phyloP scores from a whole-genome alignment of 2,113 vertebrate genomes.

The Panthera leo region DNA sequence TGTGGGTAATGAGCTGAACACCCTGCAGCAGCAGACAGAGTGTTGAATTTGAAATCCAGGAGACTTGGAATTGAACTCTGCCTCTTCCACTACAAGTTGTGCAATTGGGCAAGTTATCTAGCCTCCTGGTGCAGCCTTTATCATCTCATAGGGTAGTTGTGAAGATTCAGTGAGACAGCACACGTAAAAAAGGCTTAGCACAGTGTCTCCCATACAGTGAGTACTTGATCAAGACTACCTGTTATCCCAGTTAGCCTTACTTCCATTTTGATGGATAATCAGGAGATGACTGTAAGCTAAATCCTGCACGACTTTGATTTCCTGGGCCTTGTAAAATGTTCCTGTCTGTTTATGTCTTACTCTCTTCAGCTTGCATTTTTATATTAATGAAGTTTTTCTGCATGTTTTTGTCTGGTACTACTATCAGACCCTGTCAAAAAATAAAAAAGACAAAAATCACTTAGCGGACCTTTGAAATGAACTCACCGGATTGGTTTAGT shows the following conservation, averaged over 20 bases:
- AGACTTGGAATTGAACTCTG: neutral
- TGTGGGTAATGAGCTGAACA: neutral
- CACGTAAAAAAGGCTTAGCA: neutral
- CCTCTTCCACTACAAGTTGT: neutral
- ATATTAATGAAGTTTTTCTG: slow-evolving; percentile 82
- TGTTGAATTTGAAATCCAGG: neutral
- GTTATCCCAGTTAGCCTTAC: neutral
- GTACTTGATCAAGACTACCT: neutral
- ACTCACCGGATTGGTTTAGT: slow-evolving; percentile 5
- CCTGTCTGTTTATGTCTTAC: slow-evolving; percentile 61
- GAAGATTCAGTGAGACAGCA: neutral
- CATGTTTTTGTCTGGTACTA: slow-evolving; percentile 86
- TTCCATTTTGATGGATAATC: slow-evolving; percentile 52
- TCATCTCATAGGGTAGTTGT: neutral
- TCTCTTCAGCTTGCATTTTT: slow-evolving; percentile 81
- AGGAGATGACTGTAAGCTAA: slow-evolving; percentile 66
- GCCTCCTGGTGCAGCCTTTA: neutral
- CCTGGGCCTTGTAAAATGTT: slow-evolving; percentile 52
- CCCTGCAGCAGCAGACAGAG: neutral
- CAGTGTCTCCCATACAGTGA: neutral
- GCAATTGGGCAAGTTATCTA: neutral
- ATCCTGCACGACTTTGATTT: slow-evolving; percentile 47
- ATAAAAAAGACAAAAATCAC: slow-evolving; percentile 73
- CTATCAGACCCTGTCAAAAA: slow-evolving; percentile 56
- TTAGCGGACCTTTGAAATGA: slow-evolving; percentile 79